Conservation (phyloP, 2,888 invertebrate species). For the Cosmia trapezina region DNA sequence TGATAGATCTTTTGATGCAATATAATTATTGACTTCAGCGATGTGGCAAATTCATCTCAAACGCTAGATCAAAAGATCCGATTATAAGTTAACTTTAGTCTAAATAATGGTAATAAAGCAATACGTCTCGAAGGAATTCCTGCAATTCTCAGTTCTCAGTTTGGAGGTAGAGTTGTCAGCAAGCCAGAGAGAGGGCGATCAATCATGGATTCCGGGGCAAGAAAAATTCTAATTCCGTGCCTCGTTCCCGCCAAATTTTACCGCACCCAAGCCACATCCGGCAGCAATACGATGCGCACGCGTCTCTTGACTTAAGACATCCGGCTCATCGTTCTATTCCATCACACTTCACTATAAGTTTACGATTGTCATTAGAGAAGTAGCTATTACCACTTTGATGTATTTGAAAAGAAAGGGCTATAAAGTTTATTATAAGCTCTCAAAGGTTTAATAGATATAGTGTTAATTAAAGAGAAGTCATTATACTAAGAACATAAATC, state of each 20-base stretch:
- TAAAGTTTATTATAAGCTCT: conserved; percentile 50
- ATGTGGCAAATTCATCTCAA: conserved; percentile 41
- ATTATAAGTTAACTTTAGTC: conserved; percentile 29
- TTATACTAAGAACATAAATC: conserved; percentile 18
- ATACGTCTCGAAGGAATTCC: conserved; percentile 69
- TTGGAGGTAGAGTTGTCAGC: conserved; percentile 66
- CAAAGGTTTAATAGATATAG: conserved; percentile 27
- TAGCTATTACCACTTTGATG: conserved; percentile 75
- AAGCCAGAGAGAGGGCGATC: conserved; percentile 71
- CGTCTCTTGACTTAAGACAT: conserved; percentile 77
- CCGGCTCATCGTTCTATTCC: conserved; percentile 77
- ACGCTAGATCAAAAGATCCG: conserved; percentile 64
- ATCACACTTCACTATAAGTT: conserved; percentile 74
- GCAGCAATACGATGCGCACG: conserved; percentile 73
- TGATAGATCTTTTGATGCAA: conserved; percentile 18
- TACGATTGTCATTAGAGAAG: conserved; percentile 75
- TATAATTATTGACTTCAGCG: conserved; percentile 35
- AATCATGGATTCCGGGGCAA: conserved; percentile 75
- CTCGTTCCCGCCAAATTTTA: conserved; percentile 77
- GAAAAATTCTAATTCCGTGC: conserved; percentile 80
- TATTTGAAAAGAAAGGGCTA: conserved; percentile 63
- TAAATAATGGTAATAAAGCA: conserved; percentile 65
- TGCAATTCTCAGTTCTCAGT: conserved; percentile 64
- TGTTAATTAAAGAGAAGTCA: conserved; percentile 35
- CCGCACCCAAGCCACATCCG: conserved; percentile 77